Conservation (phyloP, 2,888 invertebrate species). For the Thymelicus sylvestris region DNA sequence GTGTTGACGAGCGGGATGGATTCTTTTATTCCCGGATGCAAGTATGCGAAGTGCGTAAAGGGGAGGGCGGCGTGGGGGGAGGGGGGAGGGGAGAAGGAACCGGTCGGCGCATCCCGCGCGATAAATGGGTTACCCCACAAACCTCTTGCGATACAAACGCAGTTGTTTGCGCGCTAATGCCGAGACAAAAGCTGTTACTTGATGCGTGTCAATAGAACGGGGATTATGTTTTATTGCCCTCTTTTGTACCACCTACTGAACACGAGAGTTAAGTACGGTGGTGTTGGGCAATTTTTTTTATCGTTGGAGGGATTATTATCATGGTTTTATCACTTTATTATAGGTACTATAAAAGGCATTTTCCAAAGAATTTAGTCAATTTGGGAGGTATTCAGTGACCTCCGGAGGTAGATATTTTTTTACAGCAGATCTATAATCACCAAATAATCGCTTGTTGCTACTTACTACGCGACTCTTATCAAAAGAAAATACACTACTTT, state of each 20-base stretch:
- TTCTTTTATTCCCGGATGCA: constrained; percentile 70
- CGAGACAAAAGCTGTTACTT: constrained; percentile 38
- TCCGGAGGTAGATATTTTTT: no score
- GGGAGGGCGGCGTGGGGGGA: constrained; percentile 35
- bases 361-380: no score
- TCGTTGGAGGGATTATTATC: not conserved
- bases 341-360: no score
- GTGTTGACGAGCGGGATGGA: constrained; percentile 30
- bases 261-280: not conserved
- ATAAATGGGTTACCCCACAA: constrained; percentile 83
- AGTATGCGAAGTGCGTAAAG: constrained; percentile 60
- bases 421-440: no score
- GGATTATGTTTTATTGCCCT: constrained; percentile 25
- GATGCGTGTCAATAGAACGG: constrained; percentile 34
- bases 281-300: not conserved
- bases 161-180: constrained; percentile 42
- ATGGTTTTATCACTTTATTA: not conserved
- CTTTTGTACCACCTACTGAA: constrained; percentile 1
- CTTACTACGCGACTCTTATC: no score
- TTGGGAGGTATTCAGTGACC: no score
- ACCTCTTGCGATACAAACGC: constrained; percentile 79
- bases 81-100: constrained; percentile 57
- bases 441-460: no score
- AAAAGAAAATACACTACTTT: no score
- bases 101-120: constrained; percentile 69